Conservation (phyloP, 1,140 invertebrate species). For the Hycleus cichorii region DNA sequence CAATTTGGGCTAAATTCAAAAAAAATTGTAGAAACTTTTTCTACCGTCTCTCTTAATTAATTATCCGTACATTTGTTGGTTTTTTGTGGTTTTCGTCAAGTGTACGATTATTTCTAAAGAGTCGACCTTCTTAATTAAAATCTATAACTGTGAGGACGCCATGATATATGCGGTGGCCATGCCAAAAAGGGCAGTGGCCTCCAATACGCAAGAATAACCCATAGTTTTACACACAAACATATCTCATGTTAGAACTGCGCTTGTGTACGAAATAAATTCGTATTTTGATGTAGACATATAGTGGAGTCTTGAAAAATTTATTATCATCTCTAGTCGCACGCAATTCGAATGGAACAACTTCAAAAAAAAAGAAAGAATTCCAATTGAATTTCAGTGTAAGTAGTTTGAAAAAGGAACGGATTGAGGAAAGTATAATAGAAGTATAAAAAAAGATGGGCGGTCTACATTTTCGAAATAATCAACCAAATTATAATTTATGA, state of each 20-base stretch:
- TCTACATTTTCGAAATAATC: background rate
- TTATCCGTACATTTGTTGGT: no score
- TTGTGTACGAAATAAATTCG: constrained; percentile 9
- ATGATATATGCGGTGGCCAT: constrained; percentile 28
- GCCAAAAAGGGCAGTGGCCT: constrained; percentile 29
- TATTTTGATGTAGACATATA: constrained; percentile 20
- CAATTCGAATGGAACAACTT: background rate
- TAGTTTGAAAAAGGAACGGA: no score
- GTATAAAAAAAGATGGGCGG: no score
- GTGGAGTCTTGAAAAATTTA: constrained; percentile 6
- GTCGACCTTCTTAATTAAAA: constrained; percentile 12
- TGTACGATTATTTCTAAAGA: no score
- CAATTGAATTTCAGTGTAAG: no score
- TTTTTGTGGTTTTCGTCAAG: no score
- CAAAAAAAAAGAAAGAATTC: no score
- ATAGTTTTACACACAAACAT: constrained; percentile 19
- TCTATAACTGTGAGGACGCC: constrained; percentile 18
- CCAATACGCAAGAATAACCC: constrained; percentile 26
- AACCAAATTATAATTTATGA: background rate
- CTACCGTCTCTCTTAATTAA: no score
- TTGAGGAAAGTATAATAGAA: no score
- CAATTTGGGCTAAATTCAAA: constrained; percentile 6
- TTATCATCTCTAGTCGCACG: background rate
- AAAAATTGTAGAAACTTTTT: no score
- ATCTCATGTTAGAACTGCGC: constrained; percentile 12